Conservation (phyloP, 2,888 invertebrate genomes). For the Tribolium freemani region DNA sequence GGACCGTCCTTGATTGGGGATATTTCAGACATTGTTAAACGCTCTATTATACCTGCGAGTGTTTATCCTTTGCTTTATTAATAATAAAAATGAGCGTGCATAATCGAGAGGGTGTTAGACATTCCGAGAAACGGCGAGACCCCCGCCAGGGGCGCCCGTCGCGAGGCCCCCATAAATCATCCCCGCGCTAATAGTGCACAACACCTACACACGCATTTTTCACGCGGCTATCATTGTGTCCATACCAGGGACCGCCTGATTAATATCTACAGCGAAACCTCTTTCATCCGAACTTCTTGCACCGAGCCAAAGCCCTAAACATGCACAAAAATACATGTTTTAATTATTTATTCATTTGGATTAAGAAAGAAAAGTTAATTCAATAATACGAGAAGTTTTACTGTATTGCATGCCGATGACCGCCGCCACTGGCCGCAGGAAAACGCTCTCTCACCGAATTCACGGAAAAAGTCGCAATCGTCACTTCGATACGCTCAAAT, state of each 20-base stretch:
- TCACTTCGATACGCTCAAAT: constrained; percentile 11
- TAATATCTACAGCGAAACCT: not conserved
- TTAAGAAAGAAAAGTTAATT: too few species aligned
- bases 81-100: constrained; percentile 41
- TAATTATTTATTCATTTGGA: too few species aligned
- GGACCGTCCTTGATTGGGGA: constrained; percentile 36
- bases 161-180: constrained; percentile 40
- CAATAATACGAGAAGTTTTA: too few species aligned
- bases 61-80: constrained; percentile 40
- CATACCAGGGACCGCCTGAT: not conserved
- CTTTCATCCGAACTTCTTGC: too few species aligned
- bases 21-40: constrained; percentile 20
- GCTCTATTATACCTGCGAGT: constrained; percentile 32
- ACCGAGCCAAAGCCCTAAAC: too few species aligned
- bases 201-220: constrained; percentile 39
- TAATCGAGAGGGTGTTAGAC: constrained; percentile 39
- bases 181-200: constrained; percentile 39
- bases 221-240: constrained; percentile 4
- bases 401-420: not conserved
- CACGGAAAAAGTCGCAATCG: constrained; percentile 21
- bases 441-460: constrained; percentile 19
- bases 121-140: constrained; percentile 31
- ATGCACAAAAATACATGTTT: too few species aligned
- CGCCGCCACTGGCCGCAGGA: not conserved
- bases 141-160: constrained; percentile 37